Base-by-base conservation (phyloP, 1,140 invertebrate species). In the Bombus waltoni region DNA sequence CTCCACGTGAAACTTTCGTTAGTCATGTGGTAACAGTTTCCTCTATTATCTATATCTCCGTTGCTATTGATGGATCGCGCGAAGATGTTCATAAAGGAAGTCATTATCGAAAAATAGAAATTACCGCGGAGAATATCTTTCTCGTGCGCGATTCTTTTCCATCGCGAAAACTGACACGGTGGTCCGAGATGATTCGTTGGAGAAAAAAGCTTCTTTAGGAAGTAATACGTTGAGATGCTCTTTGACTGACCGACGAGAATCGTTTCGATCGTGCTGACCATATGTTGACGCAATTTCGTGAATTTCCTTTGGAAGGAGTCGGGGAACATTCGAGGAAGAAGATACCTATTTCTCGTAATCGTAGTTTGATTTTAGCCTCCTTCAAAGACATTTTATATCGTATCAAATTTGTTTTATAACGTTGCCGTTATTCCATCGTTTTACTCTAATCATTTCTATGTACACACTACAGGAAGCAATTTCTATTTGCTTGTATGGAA, bases 21-120 rank as follows among this genome's bases (percentile, higher is more conserved):
- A 62, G 82, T 78, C 74, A 78, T 53, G 74, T 44, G 74, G 74
- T 71, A 76, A 84, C 25, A 59, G 53, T 83, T 83, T 78, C 38
- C 25, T 15, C 66, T 15, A 77, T 83, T 83, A 76, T 84, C 82
- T 79, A 70, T 79, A 84, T 44, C 28, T 57, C 25, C 57, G 11
- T 10, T 13, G 57, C 57, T 71, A 75, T 82, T 75, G 72, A 32
- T 28, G 73, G 18, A n/a, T 44, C 59, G 72, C 8, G 32, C 1
- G 2, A 18, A 47, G 72, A 38, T 22, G 28, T 28, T 28, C 53
- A 42, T 40, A 59, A 59, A 32, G 32, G 66, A 71, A 83, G 18
- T 10, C 32, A 25, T 57, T 25, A 35, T 44, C 59, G 38, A 76
- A 40, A 53, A n/a, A 25, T 22, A 35, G 40, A 66, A 75, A 47